These are phyloP conservation scores for Garrulus glandarius DNA, from an alignment of 2,797 vertebrate species.

Conservation along the genomic window DNA sequence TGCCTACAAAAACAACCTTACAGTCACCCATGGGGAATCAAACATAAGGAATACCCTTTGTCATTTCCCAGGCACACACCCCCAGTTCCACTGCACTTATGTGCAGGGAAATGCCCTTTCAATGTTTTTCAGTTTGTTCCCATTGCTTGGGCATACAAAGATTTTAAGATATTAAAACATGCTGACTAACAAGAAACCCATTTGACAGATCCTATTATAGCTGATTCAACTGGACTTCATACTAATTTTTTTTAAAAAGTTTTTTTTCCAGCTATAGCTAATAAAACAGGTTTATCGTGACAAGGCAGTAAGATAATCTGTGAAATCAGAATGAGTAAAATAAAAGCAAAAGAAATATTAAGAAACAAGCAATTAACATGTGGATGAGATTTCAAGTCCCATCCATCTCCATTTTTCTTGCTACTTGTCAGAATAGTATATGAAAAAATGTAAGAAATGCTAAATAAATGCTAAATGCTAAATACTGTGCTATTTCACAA, in stretches of 20 bases:
- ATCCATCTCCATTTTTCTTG: background rate
- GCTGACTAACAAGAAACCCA: background rate
- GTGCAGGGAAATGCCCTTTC: background rate
- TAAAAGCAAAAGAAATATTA: background rate
- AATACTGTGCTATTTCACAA: background rate
- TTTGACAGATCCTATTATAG: background rate
- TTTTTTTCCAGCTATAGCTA: background rate
- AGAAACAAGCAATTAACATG: background rate
- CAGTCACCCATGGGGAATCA: background rate
- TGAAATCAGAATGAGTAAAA: background rate
- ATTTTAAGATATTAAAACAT: background rate
- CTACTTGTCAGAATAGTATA: background rate
- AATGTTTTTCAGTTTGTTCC: background rate
- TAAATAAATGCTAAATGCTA: background rate
- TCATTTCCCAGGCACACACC: background rate
- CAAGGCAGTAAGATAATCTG: background rate
- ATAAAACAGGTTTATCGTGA: background rate
- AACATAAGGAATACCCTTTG: background rate
- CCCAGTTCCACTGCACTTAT: background rate
- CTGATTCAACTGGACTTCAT: background rate
- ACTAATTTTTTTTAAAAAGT: background rate
- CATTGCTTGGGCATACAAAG: background rate
- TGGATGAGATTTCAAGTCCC: background rate
- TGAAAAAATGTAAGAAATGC: background rate
- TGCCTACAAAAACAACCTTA: conserved; percentile 69